These are phyloP conservation scores for Geotrupes spiniger DNA, from an alignment of 2,888 invertebrate species.

Conservation along the genomic window DNA sequence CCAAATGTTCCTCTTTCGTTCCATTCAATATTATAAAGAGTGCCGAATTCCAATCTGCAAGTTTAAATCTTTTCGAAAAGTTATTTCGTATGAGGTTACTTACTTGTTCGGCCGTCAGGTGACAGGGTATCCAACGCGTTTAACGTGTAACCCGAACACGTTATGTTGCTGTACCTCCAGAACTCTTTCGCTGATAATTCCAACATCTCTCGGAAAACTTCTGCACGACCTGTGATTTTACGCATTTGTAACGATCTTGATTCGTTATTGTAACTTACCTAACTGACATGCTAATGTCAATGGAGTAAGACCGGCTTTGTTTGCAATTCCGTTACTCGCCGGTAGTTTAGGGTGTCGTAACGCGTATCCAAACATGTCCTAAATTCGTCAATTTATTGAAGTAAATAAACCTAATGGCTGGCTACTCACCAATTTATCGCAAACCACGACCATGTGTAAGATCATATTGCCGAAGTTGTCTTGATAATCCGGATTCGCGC, in stretches of 20 bases:
- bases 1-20: constrained; percentile 95
- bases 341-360: constrained; percentile 90
- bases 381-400: constrained; percentile 26
- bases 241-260: too few relatives aligned
- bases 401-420: constrained; percentile 3
- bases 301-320: constrained; percentile 89
- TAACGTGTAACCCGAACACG: constrained; percentile 95
- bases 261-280: too few relatives aligned
- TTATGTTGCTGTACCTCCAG: constrained; percentile 98
- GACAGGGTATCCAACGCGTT: constrained; percentile 94
- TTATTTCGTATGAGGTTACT: constrained; percentile 34
- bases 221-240: constrained; percentile 69
- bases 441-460: constrained; percentile 98
- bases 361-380: constrained; percentile 99
- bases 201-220: constrained; percentile 97
- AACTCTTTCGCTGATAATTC: constrained; percentile 93
- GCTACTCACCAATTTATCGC: constrained; percentile 84
- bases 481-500: constrained; percentile 93
- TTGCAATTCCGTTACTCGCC: constrained; percentile 88
- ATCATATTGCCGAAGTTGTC: constrained; percentile 98
- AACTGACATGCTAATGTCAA: constrained; percentile 94
- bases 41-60: constrained; percentile 95
- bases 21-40: constrained; percentile 96
- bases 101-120: constrained; percentile 94
- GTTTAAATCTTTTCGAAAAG: not conserved